Evolutionary conservation across 2,113 vertebrate species (phyloP).

Genomic region (Dunckerocampus dactyliophorus): DNA sequence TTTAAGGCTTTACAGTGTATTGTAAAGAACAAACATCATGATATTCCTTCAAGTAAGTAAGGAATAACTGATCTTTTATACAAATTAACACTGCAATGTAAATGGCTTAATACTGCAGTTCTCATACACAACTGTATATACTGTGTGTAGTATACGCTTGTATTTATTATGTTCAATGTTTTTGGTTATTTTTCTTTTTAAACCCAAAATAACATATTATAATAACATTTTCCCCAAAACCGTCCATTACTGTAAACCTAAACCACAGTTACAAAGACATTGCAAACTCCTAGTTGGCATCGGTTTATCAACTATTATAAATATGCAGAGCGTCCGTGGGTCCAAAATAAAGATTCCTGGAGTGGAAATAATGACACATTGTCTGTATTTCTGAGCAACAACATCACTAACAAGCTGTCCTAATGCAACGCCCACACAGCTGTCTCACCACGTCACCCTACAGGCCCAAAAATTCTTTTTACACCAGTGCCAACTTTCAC

Average conservation of each 20-base stretch:
- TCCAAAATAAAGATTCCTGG: conserved; percentile 1
- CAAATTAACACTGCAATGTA: background rate
- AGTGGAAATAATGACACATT: conserved; percentile 10
- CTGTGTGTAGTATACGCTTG: no score
- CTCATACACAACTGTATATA: no score
- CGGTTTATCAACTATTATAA: conserved; percentile 6
- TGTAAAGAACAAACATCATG: background rate
- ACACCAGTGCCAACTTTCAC: conserved; percentile 7
- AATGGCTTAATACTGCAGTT: background rate
- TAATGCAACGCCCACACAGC: conserved; percentile 17
- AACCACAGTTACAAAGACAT: background rate
- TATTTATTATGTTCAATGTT: no score
- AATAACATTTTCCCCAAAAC: no score
- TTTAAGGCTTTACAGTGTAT: background rate
- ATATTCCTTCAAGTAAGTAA: background rate
- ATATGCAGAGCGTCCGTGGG: background rate
- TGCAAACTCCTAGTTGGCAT: background rate
- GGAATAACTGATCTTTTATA: no score
- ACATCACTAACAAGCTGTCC: conserved; percentile 17
- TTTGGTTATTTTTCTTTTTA: no score
- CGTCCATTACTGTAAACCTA: background rate
- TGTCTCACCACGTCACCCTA: conserved; percentile 21
- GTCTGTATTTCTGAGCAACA: conserved; percentile 12
- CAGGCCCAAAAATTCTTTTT: conserved; percentile 9
- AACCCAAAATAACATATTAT: no score